Evolutionary conservation across 2,888 invertebrate genomes (phyloP), one percentile per base, ranked within the genome.

Genomic region (Drosophila seclusa): DNA sequence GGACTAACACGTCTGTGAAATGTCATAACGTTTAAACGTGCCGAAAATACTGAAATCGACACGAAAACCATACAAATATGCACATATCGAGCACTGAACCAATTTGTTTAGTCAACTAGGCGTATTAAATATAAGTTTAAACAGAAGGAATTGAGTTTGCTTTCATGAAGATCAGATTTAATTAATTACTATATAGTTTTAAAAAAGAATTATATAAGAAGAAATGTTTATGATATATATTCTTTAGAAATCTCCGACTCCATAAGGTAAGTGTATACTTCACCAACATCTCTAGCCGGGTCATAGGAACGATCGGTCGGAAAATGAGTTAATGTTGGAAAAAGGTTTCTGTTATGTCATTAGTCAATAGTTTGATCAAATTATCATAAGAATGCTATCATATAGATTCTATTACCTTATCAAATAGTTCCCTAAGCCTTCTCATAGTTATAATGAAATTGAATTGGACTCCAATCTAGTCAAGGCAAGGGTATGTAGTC

Each of bases 11-110:
- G 87, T 89, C 78, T 89, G 80, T 78, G 76, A 89, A 86, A 89
- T 90, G 91, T 91, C 90, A 91, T 90, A 91, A 91, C 91, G 91
- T 83, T 91, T 84, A 91, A 91, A 91, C 91, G 91, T 91, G 91
- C 79, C 69, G 72, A 80, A 89, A 83, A 89, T 89, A 80, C 76
- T 66, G 66, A 85, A 87, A 83, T 78, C 45, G 2, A 49, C 38
- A 18, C 18, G 27, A 67, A 42, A 42, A 54, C 54, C 18, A 59
- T 45, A 24, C 54, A 67, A 76, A 68, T 61, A 61, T 52, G 54
- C 64, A 52, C 34, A 60, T 24, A 58, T 27, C 42, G 34, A 68
- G 55, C 40, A 60, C 45, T 40, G 34, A 54, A 65, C 11, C 32
- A 13, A 32, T 57, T 42, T 29, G 52, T 45, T 49, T 48, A 69